phyloP scores from a whole-genome alignment of 2,888 invertebrate genomes.

The Melitaea athalia region DNA sequence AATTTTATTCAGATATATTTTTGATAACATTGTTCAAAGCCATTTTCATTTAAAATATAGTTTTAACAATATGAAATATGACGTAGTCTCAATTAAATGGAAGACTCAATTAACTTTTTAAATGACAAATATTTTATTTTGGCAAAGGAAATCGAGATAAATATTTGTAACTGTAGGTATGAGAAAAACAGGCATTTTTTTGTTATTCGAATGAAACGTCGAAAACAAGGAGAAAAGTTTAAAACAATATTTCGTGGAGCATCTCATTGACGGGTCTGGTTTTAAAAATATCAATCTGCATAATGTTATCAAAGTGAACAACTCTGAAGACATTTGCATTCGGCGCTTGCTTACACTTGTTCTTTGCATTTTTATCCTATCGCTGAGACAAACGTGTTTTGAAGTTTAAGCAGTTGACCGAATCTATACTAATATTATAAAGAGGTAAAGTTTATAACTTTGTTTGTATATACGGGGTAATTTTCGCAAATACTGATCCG shows the following conservation, averaged over 20 bases:
- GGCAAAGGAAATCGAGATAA: background rate
- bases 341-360: slow-evolving; percentile 35
- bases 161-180: background rate
- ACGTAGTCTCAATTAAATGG: background rate
- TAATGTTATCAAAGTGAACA: slow-evolving; percentile 19
- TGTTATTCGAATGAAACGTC: background rate
- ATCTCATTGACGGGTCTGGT: slow-evolving; percentile 16
- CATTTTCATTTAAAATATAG: too few species aligned
- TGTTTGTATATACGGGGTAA: too few species aligned
- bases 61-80: background rate
- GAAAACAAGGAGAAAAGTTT: background rate
- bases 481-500: too few species aligned
- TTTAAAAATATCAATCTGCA: slow-evolving; percentile 31
- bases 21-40: too few species aligned
- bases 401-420: slow-evolving; percentile 34
- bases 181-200: background rate
- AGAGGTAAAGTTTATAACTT: too few species aligned
- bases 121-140: too few species aligned
- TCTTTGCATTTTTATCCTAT: slow-evolving; percentile 63
- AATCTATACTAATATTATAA: background rate
- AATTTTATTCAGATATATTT: too few species aligned
- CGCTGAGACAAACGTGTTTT: slow-evolving; percentile 58
- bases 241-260: background rate
- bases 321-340: slow-evolving; percentile 16
- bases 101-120: too few species aligned